A percentile compares a stretch with the other conserved stretches of the same genome.
These are phyloP conservation scores for Mythimna pallens DNA, from an alignment of 2,888 invertebrate genomes.

Conservation along the genomic window DNA sequence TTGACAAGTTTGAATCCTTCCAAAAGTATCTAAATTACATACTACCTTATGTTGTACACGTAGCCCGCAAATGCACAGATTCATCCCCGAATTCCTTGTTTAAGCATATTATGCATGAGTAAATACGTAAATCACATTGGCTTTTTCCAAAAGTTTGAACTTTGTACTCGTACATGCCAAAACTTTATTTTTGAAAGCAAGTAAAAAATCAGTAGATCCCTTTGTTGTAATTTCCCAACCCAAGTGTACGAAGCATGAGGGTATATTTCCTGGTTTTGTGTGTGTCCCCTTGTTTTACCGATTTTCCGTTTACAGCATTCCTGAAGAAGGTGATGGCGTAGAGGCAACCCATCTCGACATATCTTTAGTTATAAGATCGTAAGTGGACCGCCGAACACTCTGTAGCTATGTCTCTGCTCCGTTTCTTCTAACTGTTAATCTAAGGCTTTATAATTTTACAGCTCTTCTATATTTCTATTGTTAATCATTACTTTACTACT, in stretches of 20 bases:
- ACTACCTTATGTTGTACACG: conserved; percentile 23
- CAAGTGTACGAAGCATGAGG: conserved; percentile 68
- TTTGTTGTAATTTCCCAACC: conserved; percentile 42
- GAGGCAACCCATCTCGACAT: conserved; percentile 84
- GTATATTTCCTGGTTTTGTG: conserved; percentile 67
- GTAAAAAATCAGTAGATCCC: conserved; percentile 33
- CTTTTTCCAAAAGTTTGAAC: conserved; percentile 27
- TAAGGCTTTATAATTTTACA: conserved; percentile 64
- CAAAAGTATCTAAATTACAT: conserved; percentile 32
- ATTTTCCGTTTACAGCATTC: conserved; percentile 93
- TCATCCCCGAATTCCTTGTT: conserved; percentile 32
- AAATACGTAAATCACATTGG: conserved; percentile 2
- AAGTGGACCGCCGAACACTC: conserved; percentile 79
- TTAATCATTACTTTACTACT: conserved; percentile 43
- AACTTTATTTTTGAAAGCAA: conserved; percentile 39
- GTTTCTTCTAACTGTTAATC: conserved; percentile 65
- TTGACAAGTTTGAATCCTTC: conserved; percentile 27
- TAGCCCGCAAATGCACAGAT: conserved; percentile 33
- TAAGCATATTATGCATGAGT: conserved; percentile 39
- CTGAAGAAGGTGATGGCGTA: conserved; percentile 95
- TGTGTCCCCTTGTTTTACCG: conserved; percentile 82
- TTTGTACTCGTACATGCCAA: conserved; percentile 11
- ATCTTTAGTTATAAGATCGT: conserved; percentile 91
- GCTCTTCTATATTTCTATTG: conserved; percentile 50
- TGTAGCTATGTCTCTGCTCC: conserved; percentile 72